Evolutionary conservation across 2,888 invertebrate genomes (phyloP), one percentile per base, ranked within the genome.

Genomic region (Stegophylla sp.): DNA sequence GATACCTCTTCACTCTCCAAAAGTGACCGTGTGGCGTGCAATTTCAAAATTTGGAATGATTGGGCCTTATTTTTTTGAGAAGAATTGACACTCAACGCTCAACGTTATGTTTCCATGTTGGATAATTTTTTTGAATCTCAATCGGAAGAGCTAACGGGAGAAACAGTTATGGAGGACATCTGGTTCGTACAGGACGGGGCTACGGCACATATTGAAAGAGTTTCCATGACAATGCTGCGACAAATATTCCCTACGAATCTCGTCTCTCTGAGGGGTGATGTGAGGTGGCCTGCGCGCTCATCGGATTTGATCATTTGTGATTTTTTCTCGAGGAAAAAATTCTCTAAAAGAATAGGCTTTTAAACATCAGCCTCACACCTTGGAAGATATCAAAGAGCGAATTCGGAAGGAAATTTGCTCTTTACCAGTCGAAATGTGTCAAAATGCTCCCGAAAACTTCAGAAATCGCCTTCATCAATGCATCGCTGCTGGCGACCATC

Each of bases 1-100:
- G 71, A 71, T 51, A 63, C 74, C 67, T 64, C 67, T 81, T 1
- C 81, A 82, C 51, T 45, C 45, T 15, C 45, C 45, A 5, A 45
- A 45, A 45, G 45, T 73, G 73, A 53, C 48, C 69, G 15, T 13
- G 45, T 45, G 15, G 10, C 12, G 45, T 45, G 45, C 45, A 10
- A 34, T 34, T 34, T 34, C 34, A 34, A 34, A 45, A 15, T 45
- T 10, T 45, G 45, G 45, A 12, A 12, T 45, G 45, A 45, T 45
- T 45, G 45, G 45, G 45, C 45, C 45, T 45, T 56, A 56, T 56
- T 56, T 56, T 53, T 56, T 56, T 56, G 20, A 56, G 56, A 5
- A 56, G 20, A 56, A 56, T 56, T 10, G 56, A 56, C 56, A 56
- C 15, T 56, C 56, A 56, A 56, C 15, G 56, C 56, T 56, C 13